These are phyloP conservation scores for Eupithecia pulchellata DNA, from an alignment of 2,888 invertebrate species.

Conservation along the genomic window DNA sequence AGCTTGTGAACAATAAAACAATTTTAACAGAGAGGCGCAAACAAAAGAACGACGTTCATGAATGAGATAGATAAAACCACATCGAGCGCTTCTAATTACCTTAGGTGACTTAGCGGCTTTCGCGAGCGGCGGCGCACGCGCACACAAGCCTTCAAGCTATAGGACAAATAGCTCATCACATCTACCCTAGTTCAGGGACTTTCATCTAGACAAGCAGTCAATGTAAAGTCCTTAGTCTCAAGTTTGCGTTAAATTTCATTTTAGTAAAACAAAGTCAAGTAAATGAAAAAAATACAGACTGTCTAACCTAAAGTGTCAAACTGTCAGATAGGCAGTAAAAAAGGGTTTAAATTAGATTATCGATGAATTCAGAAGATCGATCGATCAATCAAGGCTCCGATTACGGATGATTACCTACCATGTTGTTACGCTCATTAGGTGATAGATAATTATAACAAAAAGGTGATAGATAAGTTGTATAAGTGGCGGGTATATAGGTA, in stretches of 20 bases:
- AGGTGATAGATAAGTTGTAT: slow-evolving; percentile 30
- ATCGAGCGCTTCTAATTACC: slow-evolving; percentile 56
- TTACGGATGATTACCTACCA: slow-evolving; percentile 37
- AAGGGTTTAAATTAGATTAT: neutral
- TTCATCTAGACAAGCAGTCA: neutral
- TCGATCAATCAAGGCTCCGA: slow-evolving; percentile 20
- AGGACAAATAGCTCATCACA: neutral
- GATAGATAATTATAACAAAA: slow-evolving; percentile 39
- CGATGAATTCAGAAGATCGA: slow-evolving; percentile 2
- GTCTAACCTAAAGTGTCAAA: neutral
- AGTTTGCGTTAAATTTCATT: neutral
- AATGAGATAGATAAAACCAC: slow-evolving; percentile 48
- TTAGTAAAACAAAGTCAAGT: neutral
- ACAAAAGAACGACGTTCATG: slow-evolving; percentile 52
- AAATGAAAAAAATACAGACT: neutral
- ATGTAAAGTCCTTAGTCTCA: neutral
- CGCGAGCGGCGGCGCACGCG: slow-evolving; percentile 46
- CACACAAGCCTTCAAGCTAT: neutral
- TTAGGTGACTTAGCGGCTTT: slow-evolving; percentile 63
- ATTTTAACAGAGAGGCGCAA: slow-evolving; percentile 13
- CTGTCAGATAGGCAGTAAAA: neutral
- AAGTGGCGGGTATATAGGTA: slow-evolving; percentile 25
- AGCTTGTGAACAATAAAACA: neutral
- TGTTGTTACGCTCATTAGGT: slow-evolving; percentile 28
- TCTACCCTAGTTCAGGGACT: neutral